phyloP scores from a whole-genome alignment of 2,113 vertebrate genomes.

The Pachyramphus minor region DNA sequence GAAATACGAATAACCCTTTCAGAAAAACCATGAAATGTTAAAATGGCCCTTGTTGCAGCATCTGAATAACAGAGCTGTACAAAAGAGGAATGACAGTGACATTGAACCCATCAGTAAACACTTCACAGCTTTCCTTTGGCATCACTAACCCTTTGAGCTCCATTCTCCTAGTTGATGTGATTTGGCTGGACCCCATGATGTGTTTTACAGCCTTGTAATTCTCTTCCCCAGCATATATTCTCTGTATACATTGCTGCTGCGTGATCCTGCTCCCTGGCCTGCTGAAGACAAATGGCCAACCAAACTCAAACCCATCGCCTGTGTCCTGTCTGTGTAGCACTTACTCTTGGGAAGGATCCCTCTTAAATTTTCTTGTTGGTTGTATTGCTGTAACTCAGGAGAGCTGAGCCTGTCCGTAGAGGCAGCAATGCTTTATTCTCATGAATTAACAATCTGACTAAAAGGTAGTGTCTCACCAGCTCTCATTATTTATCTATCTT shows the following conservation, averaged over 20 bases:
- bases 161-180: neutral
- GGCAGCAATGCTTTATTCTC: neutral
- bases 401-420: neutral
- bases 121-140: neutral
- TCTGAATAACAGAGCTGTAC: neutral
- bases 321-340: neutral
- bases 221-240: neutral
- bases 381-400: neutral
- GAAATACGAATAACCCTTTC: neutral
- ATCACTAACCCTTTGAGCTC: neutral
- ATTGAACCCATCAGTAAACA: neutral
- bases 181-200: neutral
- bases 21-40: neutral
- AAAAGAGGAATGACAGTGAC: neutral
- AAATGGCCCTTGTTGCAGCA: neutral
- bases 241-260: neutral
- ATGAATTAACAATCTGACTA: neutral
- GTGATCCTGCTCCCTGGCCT: neutral
- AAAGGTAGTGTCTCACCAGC: neutral
- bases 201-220: constrained; percentile 25
- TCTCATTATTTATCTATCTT: neutral
- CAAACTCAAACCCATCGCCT: neutral
- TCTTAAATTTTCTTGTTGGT: neutral
- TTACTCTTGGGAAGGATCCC: neutral
- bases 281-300: neutral